These are phyloP conservation scores for Ichneumoninae sp. DNA, from an alignment of 2,888 invertebrate species.

Conservation along the genomic window DNA sequence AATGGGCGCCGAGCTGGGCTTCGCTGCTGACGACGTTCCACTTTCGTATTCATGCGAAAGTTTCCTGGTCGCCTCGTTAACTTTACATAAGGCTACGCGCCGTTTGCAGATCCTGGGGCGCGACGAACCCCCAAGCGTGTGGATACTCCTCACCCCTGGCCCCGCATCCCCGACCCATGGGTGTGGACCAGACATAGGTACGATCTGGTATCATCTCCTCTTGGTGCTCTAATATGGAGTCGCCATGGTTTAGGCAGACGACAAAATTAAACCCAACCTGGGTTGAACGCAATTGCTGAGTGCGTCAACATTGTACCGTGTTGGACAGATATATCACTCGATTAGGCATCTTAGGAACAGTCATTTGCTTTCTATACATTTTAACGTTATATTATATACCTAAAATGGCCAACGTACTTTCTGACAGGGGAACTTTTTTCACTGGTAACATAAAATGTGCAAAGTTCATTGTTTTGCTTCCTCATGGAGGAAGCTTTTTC, in stretches of 20 bases:
- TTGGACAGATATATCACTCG: neutral
- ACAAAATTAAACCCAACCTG: slow-evolving; percentile 2
- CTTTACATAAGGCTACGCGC: slow-evolving; percentile 78
- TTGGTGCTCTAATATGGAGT: neutral
- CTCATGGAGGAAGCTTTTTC: no score
- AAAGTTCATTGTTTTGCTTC: no score
- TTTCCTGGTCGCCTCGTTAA: slow-evolving; percentile 81
- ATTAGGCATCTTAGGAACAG: neutral
- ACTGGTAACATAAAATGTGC: no score
- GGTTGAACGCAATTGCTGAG: neutral
- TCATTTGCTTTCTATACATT: neutral
- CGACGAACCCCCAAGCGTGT: slow-evolving; percentile 64
- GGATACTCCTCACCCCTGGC: slow-evolving; percentile 32
- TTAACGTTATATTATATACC: no score
- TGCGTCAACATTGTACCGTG: neutral
- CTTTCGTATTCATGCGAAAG: slow-evolving; percentile 83
- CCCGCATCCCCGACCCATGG: slow-evolving; percentile 7
- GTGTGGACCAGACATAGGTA: neutral
- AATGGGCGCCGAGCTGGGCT: slow-evolving; percentile 75
- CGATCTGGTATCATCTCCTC: neutral
- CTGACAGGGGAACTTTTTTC: no score
- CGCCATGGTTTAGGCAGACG: slow-evolving; percentile 4
- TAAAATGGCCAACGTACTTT: no score
- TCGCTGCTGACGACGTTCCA: slow-evolving; percentile 75
- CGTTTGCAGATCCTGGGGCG: slow-evolving; percentile 75